Percentiles rank a stretch among this genome's conserved stretches.
phyloP scores from a whole-genome alignment of 2,113 vertebrate genomes.

The Mastomys natalensis region DNA sequence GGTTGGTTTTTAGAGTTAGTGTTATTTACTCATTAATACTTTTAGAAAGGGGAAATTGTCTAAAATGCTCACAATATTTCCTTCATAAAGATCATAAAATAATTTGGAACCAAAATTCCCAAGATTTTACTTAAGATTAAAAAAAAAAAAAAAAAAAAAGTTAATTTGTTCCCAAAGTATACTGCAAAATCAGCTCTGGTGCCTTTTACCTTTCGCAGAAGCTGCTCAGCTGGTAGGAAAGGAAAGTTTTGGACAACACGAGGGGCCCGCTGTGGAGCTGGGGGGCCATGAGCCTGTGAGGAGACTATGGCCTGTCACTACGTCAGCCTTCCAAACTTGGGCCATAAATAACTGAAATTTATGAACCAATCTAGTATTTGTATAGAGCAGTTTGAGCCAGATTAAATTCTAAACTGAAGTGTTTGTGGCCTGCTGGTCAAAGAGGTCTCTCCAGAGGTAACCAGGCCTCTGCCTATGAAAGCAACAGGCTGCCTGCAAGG shows the following conservation, averaged over 20 bases:
- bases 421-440: not conserved
- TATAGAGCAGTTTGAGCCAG: not conserved
- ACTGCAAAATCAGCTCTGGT: not conserved
- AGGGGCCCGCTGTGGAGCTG: not conserved
- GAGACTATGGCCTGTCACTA: not conserved
- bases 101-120: slow-evolving; percentile 53
- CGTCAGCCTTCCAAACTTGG: not conserved
- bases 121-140: not conserved
- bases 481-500: not conserved
- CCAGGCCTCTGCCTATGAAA: rapidly evolving
- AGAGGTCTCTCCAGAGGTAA: not conserved
- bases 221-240: not conserved
- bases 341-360: not conserved
- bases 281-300: not conserved
- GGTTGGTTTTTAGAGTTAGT: slow-evolving; percentile 56
- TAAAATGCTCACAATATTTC: slow-evolving; percentile 43
- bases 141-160: slow-evolving; percentile 30
- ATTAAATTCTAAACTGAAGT: not conserved
- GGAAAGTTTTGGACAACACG: not conserved
- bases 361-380: not conserved
- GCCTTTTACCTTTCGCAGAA: not conserved
- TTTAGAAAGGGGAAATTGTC: slow-evolving; percentile 1
- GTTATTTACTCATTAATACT: slow-evolving; percentile 47
- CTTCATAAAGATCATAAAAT: slow-evolving; percentile 55
- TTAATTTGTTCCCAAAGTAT: slow-evolving; percentile 50